phyloP scores from a whole-genome alignment of 1,140 invertebrate species.

The Marisa cornuarietis region DNA sequence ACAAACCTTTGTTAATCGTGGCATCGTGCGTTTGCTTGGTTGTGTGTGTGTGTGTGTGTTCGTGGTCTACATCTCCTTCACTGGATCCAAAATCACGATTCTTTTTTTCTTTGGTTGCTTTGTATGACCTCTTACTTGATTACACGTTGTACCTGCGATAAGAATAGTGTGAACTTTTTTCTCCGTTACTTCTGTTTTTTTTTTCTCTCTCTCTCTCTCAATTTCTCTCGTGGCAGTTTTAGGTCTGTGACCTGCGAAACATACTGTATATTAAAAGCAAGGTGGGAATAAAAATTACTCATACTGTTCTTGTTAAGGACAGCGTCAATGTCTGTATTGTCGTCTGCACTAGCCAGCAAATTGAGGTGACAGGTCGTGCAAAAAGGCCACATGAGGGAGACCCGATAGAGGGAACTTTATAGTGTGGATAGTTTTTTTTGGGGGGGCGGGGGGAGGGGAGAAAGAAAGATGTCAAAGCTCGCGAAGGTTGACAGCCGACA shows the following conservation, averaged over 20 bases:
- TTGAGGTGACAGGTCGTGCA: neutral
- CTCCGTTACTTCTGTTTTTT: constrained; percentile 2
- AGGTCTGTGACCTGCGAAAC: too few species aligned
- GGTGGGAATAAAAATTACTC: neutral
- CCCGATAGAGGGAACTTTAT: neutral
- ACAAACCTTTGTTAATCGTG: too few species aligned
- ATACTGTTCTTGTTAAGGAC: neutral
- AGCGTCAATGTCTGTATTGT: neutral
- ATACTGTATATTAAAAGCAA: too few species aligned
- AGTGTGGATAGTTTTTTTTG: neutral
- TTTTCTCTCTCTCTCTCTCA: neutral
- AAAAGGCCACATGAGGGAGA: neutral
- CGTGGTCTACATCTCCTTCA: too few species aligned
- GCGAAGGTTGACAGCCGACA: neutral
- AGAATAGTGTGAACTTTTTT: neutral
- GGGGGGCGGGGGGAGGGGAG: neutral
- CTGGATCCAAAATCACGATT: too few species aligned
- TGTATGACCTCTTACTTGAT: too few species aligned
- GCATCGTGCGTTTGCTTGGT: too few species aligned
- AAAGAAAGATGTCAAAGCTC: neutral
- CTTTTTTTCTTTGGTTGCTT: too few species aligned
- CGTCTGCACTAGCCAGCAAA: neutral
- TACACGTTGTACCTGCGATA: too few species aligned
- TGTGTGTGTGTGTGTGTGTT: too few species aligned
- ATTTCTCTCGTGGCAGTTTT: neutral